Evolutionary conservation across 2,113 vertebrate species (phyloP).

Genomic region (Lophotis ruficrista): DNA sequence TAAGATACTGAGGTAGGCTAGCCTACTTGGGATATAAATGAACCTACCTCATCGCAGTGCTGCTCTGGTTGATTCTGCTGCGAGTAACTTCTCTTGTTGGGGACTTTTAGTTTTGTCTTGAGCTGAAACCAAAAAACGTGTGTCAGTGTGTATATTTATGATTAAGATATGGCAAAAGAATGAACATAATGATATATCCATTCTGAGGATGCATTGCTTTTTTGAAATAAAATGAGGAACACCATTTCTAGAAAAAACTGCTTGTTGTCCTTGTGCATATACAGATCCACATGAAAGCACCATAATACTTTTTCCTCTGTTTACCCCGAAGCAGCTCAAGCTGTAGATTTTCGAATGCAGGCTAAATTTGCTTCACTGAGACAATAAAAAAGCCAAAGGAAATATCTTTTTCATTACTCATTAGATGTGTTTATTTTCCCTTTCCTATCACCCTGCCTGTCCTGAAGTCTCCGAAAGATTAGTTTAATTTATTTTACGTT

Average conservation of each 20-base stretch:
- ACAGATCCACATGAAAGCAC: neutral
- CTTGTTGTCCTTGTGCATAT: neutral
- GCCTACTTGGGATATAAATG: neutral
- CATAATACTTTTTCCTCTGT: neutral
- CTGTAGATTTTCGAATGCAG: neutral
- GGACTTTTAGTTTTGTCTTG: neutral
- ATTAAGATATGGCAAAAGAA: neutral
- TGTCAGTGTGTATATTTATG: neutral
- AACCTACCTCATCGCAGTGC: neutral
- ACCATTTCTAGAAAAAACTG: neutral
- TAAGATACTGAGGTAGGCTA: neutral
- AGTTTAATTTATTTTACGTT: constrained; percentile 39
- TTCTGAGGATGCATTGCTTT: neutral
- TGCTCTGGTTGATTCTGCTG: neutral
- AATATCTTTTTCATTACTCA: neutral
- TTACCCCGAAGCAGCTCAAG: neutral
- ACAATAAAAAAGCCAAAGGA: constrained; percentile 9
- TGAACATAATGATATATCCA: neutral
- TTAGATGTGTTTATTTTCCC: neutral
- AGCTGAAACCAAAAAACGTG: neutral
- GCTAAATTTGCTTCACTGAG: neutral
- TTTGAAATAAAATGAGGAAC: neutral
- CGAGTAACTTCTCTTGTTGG: neutral
- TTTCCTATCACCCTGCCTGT: neutral
- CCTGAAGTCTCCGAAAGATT: neutral